Conservation (phyloP, 1,140 invertebrate species). For the Teleopsis dalmanni region DNA sequence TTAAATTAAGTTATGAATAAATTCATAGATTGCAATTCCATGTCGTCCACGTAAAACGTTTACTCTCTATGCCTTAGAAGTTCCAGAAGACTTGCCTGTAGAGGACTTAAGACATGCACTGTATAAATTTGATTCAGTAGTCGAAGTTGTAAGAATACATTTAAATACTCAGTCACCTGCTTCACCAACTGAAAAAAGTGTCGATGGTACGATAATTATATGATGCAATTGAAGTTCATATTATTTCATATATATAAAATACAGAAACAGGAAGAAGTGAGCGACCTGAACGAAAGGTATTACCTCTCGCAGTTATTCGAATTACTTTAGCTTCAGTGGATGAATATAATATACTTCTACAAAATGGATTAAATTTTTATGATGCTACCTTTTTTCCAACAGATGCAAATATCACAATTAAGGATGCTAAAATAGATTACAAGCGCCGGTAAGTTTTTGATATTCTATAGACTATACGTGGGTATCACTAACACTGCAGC, state of each 20-base stretch:
- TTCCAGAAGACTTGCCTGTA: constrained; percentile 72
- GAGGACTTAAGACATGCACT: constrained; percentile 73
- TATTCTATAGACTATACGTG: not conserved
- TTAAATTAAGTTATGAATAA: not conserved
- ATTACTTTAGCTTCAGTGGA: constrained; percentile 71
- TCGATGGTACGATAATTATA: too few species aligned
- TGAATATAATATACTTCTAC: constrained; percentile 69
- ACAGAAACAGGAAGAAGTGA: constrained; percentile 39
- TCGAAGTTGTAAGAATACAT: constrained; percentile 60
- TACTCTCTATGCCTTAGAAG: constrained; percentile 69
- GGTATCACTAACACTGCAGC: too few species aligned
- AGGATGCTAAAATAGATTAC: constrained; percentile 45
- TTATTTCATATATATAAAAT: too few species aligned
- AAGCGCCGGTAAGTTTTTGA: constrained; percentile 47
- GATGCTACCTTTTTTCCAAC: constrained; percentile 78
- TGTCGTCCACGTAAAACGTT: constrained; percentile 76
- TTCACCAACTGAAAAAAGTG: constrained; percentile 6
- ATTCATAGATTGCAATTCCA: constrained; percentile 64
- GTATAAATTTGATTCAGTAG: constrained; percentile 70
- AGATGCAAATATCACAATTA: constrained; percentile 58
- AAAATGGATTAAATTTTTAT: constrained; percentile 77
- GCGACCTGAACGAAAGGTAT: constrained; percentile 46
- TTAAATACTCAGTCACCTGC: constrained; percentile 23
- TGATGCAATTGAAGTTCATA: too few species aligned
- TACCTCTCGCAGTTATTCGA: constrained; percentile 54